These are phyloP conservation scores for mouse (Mus musculus) DNA, from an alignment of 2,113 vertebrate species.

Conservation along the genomic window DNA sequence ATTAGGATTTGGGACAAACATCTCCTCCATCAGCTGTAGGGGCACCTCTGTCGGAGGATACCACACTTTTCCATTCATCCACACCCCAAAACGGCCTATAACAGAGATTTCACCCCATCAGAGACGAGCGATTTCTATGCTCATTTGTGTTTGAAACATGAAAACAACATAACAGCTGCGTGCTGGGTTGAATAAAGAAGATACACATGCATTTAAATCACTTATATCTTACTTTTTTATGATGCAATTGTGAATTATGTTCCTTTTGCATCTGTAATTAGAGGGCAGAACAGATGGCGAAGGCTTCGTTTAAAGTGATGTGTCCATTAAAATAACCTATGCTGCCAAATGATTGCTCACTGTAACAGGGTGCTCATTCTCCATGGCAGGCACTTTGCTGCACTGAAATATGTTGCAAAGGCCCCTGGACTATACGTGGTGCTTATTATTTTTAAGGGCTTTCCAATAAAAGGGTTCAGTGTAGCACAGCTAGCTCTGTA, in stretches of 20 bases:
- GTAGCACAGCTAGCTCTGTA: constrained; percentile 74
- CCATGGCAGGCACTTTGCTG: constrained; percentile 83
- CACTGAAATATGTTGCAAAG: constrained; percentile 82
- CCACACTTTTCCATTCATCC: constrained; percentile 61
- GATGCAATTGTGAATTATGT: constrained; percentile 88
- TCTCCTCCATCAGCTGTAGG: background rate
- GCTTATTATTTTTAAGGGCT: constrained; percentile 86
- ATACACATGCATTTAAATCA: constrained; percentile 93
- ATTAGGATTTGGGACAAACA: background rate
- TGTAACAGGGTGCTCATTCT: constrained; percentile 87
- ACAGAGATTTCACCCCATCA: constrained; percentile 82
- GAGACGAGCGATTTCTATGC: constrained; percentile 85
- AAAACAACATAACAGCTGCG: constrained; percentile 92
- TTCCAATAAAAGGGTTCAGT: constrained; percentile 81
- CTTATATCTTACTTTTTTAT: constrained; percentile 92
- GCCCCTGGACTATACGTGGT: constrained; percentile 85
- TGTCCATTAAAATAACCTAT: constrained; percentile 93
- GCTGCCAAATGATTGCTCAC: constrained; percentile 90
- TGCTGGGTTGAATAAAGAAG: constrained; percentile 91
- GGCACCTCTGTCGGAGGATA: constrained; percentile 33
- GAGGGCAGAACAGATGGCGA: constrained; percentile 93
- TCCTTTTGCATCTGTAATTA: constrained; percentile 93
- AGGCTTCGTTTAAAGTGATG: constrained; percentile 92
- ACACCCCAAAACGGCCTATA: constrained; percentile 74
- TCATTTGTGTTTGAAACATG: constrained; percentile 91